Conservation (phyloP, 2,888 invertebrate genomes). For the Trichogramma evanescens region DNA sequence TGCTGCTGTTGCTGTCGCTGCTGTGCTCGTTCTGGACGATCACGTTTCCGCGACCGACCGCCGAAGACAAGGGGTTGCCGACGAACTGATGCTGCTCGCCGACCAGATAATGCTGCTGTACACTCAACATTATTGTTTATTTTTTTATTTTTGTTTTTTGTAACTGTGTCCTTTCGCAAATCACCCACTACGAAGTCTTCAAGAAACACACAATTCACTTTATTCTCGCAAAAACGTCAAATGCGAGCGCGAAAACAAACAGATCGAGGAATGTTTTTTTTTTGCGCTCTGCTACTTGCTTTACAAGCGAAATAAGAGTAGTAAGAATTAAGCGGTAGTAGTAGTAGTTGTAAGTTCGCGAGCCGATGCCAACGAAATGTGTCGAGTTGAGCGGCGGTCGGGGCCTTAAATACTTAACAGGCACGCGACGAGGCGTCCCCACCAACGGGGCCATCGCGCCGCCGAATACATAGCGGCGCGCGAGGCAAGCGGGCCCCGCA, state of each 20-base stretch:
- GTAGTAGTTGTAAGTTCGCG: conserved; percentile 33
- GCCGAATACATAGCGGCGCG: conserved; percentile 42
- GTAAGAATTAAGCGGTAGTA: background rate
- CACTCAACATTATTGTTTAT: conserved; percentile 39
- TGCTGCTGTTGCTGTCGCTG: conserved; percentile 51
- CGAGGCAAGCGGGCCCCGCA: background rate
- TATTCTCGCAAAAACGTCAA: too few species aligned
- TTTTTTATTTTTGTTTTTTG: background rate
- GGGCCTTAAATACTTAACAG: conserved; percentile 46
- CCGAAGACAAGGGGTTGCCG: conserved; percentile 26
- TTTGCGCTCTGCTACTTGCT: background rate
- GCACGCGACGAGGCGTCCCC: too few species aligned
- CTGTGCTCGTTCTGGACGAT: conserved; percentile 52
- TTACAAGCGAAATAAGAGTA: background rate
- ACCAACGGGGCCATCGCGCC: too few species aligned
- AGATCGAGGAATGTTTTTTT: background rate
- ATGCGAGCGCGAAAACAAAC: too few species aligned
- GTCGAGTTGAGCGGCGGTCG: conserved; percentile 25
- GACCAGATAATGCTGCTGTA: conserved; percentile 34
- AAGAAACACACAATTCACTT: too few species aligned
- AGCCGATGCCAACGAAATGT: conserved; percentile 47
- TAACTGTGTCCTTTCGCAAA: too few species aligned
- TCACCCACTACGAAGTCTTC: too few species aligned
- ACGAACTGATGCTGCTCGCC: conserved; percentile 26
- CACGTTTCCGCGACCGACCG: conserved; percentile 39